A percentile compares a stretch with the other conserved stretches of the same genome.
Conservation (phyloP, 2,888 invertebrate species). For the Lordiphosa andalusiaca region DNA sequence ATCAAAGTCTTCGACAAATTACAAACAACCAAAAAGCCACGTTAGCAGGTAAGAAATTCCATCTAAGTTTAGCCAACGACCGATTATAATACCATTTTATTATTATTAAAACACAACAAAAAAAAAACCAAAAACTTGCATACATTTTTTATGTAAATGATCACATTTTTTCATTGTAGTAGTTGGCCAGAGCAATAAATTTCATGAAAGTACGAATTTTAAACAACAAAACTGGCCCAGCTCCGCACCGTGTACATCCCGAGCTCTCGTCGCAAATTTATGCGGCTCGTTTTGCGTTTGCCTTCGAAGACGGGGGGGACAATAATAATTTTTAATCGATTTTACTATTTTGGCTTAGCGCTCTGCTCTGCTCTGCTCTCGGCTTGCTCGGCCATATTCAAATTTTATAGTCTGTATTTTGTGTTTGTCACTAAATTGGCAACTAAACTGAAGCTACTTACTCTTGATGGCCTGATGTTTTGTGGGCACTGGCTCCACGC, state of each 20-base stretch:
- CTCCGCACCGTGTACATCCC: slow-evolving; percentile 21
- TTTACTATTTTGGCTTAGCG: slow-evolving; percentile 55
- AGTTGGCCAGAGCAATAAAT: slow-evolving; percentile 51
- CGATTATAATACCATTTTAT: slow-evolving; percentile 37
- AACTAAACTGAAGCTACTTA: slow-evolving; percentile 57
- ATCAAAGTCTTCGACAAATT: slow-evolving; percentile 10
- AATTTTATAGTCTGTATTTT: slow-evolving; percentile 49
- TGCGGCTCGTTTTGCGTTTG: slow-evolving; percentile 41
- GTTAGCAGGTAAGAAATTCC: slow-evolving; percentile 4
- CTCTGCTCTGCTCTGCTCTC: slow-evolving; percentile 16
- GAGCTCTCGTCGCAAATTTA: slow-evolving; percentile 40
- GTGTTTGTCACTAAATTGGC: slow-evolving; percentile 67
- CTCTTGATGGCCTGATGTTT: slow-evolving; percentile 31
- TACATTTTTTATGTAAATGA: slow-evolving; percentile 53
- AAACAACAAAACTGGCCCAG: slow-evolving; percentile 32
- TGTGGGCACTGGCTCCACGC: slow-evolving; percentile 52
- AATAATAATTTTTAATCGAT: slow-evolving; percentile 69
- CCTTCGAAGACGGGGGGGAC: slow-evolving; percentile 61
- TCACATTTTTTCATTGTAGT: slow-evolving; percentile 36
- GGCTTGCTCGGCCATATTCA: slow-evolving; percentile 51
- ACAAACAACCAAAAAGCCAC: neutral
- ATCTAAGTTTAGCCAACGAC: neutral
- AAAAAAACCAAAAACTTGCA: slow-evolving; percentile 8
- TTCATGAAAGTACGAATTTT: slow-evolving; percentile 59
- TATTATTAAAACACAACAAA: neutral